Evolutionary conservation across 1,140 invertebrate species (phyloP).

Genomic region (Caenorhabditis brenneri): DNA sequence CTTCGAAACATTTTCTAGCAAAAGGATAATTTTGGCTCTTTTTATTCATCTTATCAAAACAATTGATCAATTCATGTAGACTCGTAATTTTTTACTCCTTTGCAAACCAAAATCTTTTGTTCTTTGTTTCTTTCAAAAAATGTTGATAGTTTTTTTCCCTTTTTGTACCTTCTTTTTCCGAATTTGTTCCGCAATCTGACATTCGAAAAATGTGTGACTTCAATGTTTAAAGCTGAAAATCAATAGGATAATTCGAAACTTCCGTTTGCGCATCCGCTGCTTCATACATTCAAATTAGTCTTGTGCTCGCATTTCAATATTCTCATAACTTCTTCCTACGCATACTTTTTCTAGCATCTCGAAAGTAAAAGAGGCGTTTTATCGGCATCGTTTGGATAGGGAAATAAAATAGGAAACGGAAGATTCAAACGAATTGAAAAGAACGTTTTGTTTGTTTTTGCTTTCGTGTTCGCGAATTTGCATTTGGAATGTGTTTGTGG

Average conservation of each 20-base stretch:
- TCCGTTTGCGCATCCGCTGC: background rate
- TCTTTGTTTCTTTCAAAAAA: too few species aligned
- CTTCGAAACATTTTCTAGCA: background rate
- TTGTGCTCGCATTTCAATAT: background rate
- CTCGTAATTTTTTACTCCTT: too few species aligned
- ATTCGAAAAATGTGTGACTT: too few species aligned
- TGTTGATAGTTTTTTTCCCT: too few species aligned
- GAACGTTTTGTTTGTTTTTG: background rate
- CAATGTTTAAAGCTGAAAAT: too few species aligned
- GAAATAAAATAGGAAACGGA: slow-evolving; percentile 27
- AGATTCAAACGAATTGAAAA: background rate
- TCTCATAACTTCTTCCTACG: slow-evolving; percentile 5
- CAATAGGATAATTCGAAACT: background rate
- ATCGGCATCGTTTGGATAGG: slow-evolving; percentile 15
- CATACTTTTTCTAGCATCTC: background rate
- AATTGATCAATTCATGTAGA: background rate
- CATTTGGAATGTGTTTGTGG: background rate
- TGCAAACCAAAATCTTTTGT: too few species aligned
- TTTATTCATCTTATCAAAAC: background rate
- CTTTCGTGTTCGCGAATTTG: background rate
- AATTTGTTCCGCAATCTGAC: too few species aligned
- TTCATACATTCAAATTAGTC: slow-evolving; percentile 8
- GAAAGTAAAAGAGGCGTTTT: background rate
- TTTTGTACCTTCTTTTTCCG: too few species aligned
- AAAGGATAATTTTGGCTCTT: background rate